A percentile compares a stretch with the other conserved stretches of the same genome.
Evolutionary conservation across 2,888 invertebrate species (phyloP).

Genomic region (Cryptocephalus moraei): DNA sequence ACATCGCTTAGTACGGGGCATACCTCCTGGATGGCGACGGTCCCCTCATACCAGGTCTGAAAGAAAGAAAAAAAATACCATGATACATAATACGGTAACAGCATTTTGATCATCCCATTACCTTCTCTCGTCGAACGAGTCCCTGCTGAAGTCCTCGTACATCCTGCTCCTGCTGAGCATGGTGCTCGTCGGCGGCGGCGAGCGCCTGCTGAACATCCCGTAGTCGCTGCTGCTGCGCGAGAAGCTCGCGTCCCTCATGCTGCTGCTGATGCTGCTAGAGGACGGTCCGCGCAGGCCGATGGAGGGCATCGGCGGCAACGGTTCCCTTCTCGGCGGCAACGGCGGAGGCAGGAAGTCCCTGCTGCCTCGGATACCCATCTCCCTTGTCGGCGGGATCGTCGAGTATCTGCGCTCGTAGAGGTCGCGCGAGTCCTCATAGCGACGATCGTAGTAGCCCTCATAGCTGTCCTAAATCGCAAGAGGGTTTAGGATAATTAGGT

Average conservation of each 20-base stretch:
- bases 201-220: constrained; percentile 74
- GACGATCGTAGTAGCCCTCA: constrained; percentile 72
- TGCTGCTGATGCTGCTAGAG: constrained; percentile 50
- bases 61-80: constrained; percentile 29
- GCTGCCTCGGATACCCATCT: constrained; percentile 36
- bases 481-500: too few relatives aligned
- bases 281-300: constrained; percentile 45
- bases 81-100: not conserved
- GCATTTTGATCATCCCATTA: constrained; percentile 32
- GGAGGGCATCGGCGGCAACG: constrained; percentile 62
- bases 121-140: constrained; percentile 81
- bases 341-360: constrained; percentile 66
- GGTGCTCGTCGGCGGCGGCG: constrained; percentile 55
- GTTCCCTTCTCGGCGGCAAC: constrained; percentile 59
- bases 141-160: constrained; percentile 82
- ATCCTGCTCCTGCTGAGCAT: constrained; percentile 46
- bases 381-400: constrained; percentile 40
- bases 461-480: constrained; percentile 48
- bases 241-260: constrained; percentile 54
- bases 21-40: constrained; percentile 77
- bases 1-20: constrained; percentile 62
- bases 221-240: constrained; percentile 51
- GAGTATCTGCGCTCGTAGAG: constrained; percentile 74
- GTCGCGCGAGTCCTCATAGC: constrained; percentile 70
- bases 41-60: constrained; percentile 67